Evolutionary conservation across 2,113 vertebrate species (phyloP), one percentile per base, ranked within the genome.

Genomic region (Laticauda laticaudata): DNA sequence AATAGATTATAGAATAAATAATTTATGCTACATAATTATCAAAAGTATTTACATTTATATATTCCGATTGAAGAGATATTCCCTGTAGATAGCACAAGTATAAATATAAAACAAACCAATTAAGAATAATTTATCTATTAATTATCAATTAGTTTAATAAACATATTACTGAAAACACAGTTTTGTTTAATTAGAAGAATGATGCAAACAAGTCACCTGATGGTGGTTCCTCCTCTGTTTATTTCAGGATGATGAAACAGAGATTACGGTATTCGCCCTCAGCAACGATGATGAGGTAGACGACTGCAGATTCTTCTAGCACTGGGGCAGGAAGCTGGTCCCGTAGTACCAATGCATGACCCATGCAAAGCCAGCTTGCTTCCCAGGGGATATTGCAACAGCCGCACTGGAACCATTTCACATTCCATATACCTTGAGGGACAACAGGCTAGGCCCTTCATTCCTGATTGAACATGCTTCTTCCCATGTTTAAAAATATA

Each of bases 201-300:
- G 75, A 39, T 81, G 18, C 34, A 81, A 21, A 59, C 9, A 53
- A 48, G 5, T 21, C 24, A 26, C 10, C 18, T 48, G n/a, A 86
- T 48, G 21, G 6, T 34, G 51, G n/a, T 57, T 23, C 2, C 0
- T 2, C 85, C 12, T 0, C 3, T 1, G 3, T 26, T 56, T 0
- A 0, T 6, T 45, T 86, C 43, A 99, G 99, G 99, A 99, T 6
- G 99, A 99, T 53, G 98, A 98, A 55, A 99, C 99, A 88, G 99
- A 99, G 92, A 98, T 99, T 93, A 99, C 97, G 1, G 97, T 98
- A 0, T 99, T 99, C 34, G 97, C 97, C 1, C 97, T 99, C 45
- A 99, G 99, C 93, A 98, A 97, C 0, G 98, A 99, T 26, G 98
- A 98, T 10, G 97, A 99, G 98, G 99, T 99, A 95, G 0, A 9